Base-by-base conservation (phyloP, 2,113 vertebrate genomes). In the Merops nubicus region DNA sequence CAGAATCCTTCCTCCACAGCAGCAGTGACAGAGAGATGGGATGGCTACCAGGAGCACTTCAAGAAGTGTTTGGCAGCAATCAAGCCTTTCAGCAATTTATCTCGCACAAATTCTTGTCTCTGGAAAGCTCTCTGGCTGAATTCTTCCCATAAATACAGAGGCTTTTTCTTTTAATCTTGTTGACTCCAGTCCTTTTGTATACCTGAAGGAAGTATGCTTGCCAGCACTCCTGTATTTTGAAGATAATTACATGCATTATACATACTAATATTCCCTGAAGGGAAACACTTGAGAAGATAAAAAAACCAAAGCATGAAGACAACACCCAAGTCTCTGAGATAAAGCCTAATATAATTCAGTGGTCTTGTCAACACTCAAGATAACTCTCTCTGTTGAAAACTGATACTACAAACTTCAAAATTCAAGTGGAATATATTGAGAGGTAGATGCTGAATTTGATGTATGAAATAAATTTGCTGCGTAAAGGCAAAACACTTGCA, bases 341-440 rank as follows among this genome's bases (percentile, higher is more conserved):
- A 93, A 88, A 70, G 60, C n/a, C 68, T 86, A 88, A 90, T 76
- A 94, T 63, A 92, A 86, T 94, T 91, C 69, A 80, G 38, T 34
- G 18, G 38, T 81, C 83, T 81, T 86, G 68, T 89, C 89, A 91
- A 86, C 79, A 83, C 42, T 64, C 21, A 40, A 65, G 63, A 57
- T 73, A 96, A 84, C 6, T 18, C 28, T 36, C 17, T 81, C 17
- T 38, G 26, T 51, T 6, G 6, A 77, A 88, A 94, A 57, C 1
- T 34, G 17, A 81, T 67, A 67, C 15, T 72, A 43, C 28, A 88
- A 88, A 54, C 14, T 26, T 68, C 74, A 82, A 79, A 81, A 85
- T 31, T 91, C 43, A 88, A 85, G 40, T 7, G 17, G 17, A 60
- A 76, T 67, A 93, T 89, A 89, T 45, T 20, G 47, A 50, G 62